phyloP scores from a whole-genome alignment of 1,140 invertebrate species.

The Drosophila subpulchrella region DNA sequence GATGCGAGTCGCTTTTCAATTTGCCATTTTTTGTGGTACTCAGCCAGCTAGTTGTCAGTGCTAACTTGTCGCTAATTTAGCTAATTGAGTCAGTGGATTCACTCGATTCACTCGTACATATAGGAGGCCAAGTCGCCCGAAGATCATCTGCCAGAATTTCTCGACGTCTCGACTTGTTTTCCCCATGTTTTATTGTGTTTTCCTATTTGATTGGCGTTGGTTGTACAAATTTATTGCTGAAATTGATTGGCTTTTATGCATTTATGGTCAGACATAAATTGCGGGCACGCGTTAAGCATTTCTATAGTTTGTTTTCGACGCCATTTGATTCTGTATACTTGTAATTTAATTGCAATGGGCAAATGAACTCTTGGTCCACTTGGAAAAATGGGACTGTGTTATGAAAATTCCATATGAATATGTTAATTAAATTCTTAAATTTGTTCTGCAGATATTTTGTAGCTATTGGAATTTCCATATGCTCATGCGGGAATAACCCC shows the following conservation, averaged over 20 bases:
- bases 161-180: conserved; percentile 50
- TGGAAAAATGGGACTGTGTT: neutral
- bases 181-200: conserved; percentile 32
- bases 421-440: too few species aligned
- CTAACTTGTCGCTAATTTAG: conserved; percentile 73
- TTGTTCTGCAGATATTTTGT: neutral
- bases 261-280: conserved; percentile 42
- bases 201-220: conserved; percentile 37
- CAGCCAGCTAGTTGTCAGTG: conserved; percentile 41
- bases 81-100: conserved; percentile 69
- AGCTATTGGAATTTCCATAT: neutral
- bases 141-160: conserved; percentile 60
- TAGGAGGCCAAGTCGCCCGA: conserved; percentile 42
- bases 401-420: neutral
- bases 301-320: conserved; percentile 25
- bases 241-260: conserved; percentile 58
- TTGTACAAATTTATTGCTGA: conserved; percentile 32
- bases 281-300: conserved; percentile 26
- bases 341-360: conserved; percentile 38
- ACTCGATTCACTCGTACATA: neutral
- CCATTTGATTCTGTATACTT: conserved; percentile 26
- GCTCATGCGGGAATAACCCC: conserved; percentile 14
- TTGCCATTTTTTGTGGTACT: conserved; percentile 28
- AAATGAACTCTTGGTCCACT: conserved; percentile 17
- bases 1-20: conserved; percentile 72